These are phyloP conservation scores for Aphidoletes aphidimyza DNA, from an alignment of 2,888 invertebrate species.

Conservation along the genomic window DNA sequence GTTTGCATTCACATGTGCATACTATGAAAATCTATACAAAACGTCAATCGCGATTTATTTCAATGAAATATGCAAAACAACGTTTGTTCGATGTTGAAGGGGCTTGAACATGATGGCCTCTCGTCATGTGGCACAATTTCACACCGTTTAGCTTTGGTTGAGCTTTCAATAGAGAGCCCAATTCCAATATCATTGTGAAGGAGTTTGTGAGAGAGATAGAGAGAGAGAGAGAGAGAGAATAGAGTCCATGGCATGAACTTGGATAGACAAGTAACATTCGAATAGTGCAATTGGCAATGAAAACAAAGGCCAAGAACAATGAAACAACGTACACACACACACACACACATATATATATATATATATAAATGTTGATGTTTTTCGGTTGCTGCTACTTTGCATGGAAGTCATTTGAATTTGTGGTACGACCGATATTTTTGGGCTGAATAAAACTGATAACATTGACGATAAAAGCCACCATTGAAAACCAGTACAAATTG, in stretches of 20 bases:
- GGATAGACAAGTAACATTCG: background rate
- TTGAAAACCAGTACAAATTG: too few species aligned
- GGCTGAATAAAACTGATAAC: too few species aligned
- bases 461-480: too few species aligned
- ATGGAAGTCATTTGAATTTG: too few species aligned
- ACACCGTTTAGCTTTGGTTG: too few species aligned
- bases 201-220: too few species aligned
- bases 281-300: slow-evolving; percentile 26
- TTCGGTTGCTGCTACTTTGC: too few species aligned
- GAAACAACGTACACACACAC: background rate
- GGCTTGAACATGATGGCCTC: background rate
- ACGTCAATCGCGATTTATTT: slow-evolving; percentile 35
- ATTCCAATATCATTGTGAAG: too few species aligned
- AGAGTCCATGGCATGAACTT: background rate
- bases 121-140: background rate
- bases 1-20: too few species aligned
- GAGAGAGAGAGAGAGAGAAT: background rate
- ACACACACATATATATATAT: background rate
- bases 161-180: too few species aligned
- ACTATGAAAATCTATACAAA: background rate
- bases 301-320: slow-evolving; percentile 51
- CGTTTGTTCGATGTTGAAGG: background rate
- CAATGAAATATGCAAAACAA: slow-evolving; percentile 34
- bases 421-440: too few species aligned
- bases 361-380: background rate